A percentile compares a stretch with the other conserved stretches of the same genome.
phyloP scores from a whole-genome alignment of 2,888 invertebrate species.

The Caenorhabditis afra region DNA sequence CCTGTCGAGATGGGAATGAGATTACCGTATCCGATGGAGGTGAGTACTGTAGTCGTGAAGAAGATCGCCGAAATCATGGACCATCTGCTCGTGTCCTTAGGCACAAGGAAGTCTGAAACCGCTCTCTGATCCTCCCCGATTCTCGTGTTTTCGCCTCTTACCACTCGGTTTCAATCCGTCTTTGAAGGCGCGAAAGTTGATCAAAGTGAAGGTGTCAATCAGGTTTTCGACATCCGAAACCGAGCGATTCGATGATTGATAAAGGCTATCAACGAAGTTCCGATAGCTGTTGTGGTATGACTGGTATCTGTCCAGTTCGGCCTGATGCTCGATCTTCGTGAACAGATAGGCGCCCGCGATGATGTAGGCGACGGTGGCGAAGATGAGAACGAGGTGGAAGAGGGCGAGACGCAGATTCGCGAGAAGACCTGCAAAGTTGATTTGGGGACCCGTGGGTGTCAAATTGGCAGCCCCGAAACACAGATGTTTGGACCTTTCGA shows the following conservation, averaged over 20 bases:
- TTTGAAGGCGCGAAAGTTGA: conserved; percentile 74
- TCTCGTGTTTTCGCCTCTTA: conserved; percentile 2
- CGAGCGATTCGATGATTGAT: conserved; percentile 35
- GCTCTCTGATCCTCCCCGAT: background rate
- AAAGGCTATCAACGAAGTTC: conserved; percentile 39
- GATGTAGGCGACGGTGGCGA: conserved; percentile 73
- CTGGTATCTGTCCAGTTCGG: conserved; percentile 66
- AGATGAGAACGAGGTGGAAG: conserved; percentile 74
- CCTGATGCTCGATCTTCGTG: conserved; percentile 66
- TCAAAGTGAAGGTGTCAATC: conserved; percentile 73
- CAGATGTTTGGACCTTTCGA: conserved; percentile 42
- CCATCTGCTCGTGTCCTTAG: conserved; percentile 70
- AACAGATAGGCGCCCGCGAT: conserved; percentile 70
- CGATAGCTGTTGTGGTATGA: conserved; percentile 44
- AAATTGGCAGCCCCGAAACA: background rate
- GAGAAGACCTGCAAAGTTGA: conserved; percentile 41
- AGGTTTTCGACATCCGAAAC: conserved; percentile 52
- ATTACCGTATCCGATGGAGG: conserved; percentile 77
- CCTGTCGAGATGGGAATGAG: conserved; percentile 76
- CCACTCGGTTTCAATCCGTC: conserved; percentile 68
- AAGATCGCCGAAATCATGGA: conserved; percentile 75
- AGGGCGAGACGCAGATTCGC: conserved; percentile 70
- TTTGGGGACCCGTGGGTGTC: conserved; percentile 1
- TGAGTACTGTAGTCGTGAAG: conserved; percentile 74
- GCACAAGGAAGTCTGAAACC: conserved; percentile 38